Base-by-base conservation (phyloP, 2,113 vertebrate species). In the Ellobius talpinus region DNA sequence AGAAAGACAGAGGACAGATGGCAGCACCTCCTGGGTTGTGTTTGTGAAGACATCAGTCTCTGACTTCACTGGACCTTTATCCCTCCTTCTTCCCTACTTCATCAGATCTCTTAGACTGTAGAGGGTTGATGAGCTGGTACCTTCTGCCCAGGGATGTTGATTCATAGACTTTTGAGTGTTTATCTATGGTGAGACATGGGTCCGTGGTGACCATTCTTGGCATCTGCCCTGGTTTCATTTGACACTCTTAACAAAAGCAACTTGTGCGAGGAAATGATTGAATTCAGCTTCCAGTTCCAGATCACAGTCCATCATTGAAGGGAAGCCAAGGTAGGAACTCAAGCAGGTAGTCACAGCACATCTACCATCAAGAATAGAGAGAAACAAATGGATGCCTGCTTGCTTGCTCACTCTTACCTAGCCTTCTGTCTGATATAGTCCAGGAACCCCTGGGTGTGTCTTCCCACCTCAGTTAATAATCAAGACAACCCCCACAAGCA, bases 1-100 rank as follows among this genome's bases (percentile, higher is more conserved):
- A 55, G 58, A 68, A 82, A 86, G 93, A 79, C 47, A 23, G 94
- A 90, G 87, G 95, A 82, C 93, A 70, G 66, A 17, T 45, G 82
- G 73, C 74, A 63, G 4, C 0, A 1, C 63, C 68, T 89, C 36
- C 0, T 61, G 33, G 31, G 24, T 33, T 55, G 26, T 42, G 45
- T 39, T 39, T n/a, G 42, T 76, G 65, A 94, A 55, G 7, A 26
- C 29, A 21, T 33, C 13, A 39, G 84, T 61, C 70, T 0, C 16
- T 7, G 0, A 31, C 66, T n/a, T 85, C 36, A 4, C 47, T 7
- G 36, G 74, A 33, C n/a, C 14, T 94, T 21, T 95, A 50, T 52
- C 29, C 3, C 39, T 6, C 55, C 61, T 36, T 73, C 63, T 36
- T 31, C 73, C 33, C 45, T 66, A 45, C 36, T 17, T 79, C 55